Percentiles rank a stretch among this genome's conserved stretches.
Evolutionary conservation across 2,113 vertebrate genomes (phyloP).

Genomic region (Delphinapterus leucas): DNA sequence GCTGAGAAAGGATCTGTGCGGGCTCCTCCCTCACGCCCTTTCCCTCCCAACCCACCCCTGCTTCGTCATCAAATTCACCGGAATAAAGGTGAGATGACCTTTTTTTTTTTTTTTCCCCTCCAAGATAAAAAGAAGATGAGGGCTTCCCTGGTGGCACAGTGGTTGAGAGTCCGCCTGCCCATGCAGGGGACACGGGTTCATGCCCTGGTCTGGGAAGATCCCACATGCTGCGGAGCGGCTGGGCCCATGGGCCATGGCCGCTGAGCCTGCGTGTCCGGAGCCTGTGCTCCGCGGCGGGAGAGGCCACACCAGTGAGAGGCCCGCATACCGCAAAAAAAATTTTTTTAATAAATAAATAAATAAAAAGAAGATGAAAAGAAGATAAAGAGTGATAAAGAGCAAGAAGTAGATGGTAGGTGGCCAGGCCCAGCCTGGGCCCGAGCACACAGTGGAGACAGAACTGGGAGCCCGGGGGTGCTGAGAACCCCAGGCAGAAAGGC

Average conservation of each 20-base stretch:
- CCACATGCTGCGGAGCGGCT: too few relatives aligned
- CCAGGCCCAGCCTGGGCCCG: not conserved
- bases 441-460: rapidly evolving
- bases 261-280: too few relatives aligned
- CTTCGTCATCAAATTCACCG: too few relatives aligned
- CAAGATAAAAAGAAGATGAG: not conserved
- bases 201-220: too few relatives aligned
- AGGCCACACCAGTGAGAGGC: too few relatives aligned
- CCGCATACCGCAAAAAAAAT: too few relatives aligned
- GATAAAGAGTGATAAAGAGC: not conserved
- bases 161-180: too few relatives aligned
- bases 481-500: not conserved
- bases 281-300: too few relatives aligned
- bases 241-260: too few relatives aligned
- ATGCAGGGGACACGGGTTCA: too few relatives aligned
- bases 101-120: not conserved
- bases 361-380: not conserved
- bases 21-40: rapidly evolving
- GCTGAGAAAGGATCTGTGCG: rapidly evolving
- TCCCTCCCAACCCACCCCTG: not conserved
- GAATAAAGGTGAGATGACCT: not conserved
- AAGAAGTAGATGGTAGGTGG: rapidly evolving
- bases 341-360: too few relatives aligned
- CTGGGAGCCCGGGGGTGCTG: rapidly evolving
- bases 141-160: too few relatives aligned